Evolutionary conservation across 2,888 invertebrate species (phyloP).

Genomic region (Nephrotoma guestfalica): DNA sequence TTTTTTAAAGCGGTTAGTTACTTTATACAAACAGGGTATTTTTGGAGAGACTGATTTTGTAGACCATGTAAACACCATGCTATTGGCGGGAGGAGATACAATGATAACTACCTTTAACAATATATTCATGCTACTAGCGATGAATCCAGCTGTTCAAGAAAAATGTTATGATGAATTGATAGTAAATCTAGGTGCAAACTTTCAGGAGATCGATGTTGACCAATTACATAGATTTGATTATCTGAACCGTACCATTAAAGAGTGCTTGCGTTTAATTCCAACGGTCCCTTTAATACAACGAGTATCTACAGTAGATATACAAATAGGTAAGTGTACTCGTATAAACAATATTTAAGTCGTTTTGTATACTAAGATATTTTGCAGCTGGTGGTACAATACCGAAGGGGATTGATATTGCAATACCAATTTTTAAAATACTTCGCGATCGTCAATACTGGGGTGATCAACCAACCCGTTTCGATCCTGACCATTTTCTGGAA

Average conservation of each 20-base stretch:
- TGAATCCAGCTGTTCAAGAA: neutral
- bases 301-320: neutral
- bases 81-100: neutral
- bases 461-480: neutral
- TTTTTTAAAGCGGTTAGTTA: neutral
- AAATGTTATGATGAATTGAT: neutral
- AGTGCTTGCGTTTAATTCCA: neutral
- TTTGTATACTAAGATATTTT: neutral
- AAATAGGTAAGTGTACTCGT: neutral
- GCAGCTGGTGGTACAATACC: neutral
- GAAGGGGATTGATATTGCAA: neutral
- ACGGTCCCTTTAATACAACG: neutral
- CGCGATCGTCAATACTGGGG: neutral
- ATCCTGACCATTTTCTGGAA: neutral
- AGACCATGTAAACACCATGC: neutral
- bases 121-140: neutral
- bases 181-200: neutral
- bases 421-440: neutral
- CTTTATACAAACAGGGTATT: neutral
- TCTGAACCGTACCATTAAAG: neutral
- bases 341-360: neutral
- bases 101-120: neutral
- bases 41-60: neutral
- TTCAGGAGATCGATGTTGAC: neutral
- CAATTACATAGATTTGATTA: neutral